Conservation (phyloP, 2,888 invertebrate genomes). For the Helicoverpa assulta region DNA sequence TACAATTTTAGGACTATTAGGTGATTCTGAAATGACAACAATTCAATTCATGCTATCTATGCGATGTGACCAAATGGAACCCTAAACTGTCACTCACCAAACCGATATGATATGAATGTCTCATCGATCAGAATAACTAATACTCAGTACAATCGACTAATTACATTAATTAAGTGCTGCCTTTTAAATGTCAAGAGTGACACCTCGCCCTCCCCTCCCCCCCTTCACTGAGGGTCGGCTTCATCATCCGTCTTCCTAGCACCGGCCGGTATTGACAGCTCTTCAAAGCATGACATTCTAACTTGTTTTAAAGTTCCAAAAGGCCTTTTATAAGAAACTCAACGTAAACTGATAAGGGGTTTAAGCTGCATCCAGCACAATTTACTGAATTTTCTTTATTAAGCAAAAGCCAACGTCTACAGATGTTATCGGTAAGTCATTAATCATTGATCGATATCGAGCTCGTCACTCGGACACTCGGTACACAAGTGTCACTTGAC, state of each 20-base stretch:
- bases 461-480: constrained; percentile 9
- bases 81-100: neutral
- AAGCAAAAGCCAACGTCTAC: neutral
- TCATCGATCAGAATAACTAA: constrained; percentile 7
- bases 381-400: constrained; percentile 19
- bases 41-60: neutral
- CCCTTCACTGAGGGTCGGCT: neutral
- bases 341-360: constrained; percentile 12
- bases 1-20: no score
- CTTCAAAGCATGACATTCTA: constrained; percentile 13
- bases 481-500: constrained; percentile 29
- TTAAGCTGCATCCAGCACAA: neutral
- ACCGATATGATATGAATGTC: constrained; percentile 15
- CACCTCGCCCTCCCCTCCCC: no score
- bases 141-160: constrained; percentile 1
- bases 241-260: constrained; percentile 54
- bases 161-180: constrained; percentile 8
- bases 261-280: constrained; percentile 31
- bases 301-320: constrained; percentile 41
- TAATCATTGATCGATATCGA: constrained; percentile 44
- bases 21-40: neutral
- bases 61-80: neutral
- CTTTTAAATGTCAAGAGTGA: constrained; percentile 6
- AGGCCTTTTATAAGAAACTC: constrained; percentile 19
- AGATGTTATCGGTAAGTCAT: constrained; percentile 30